Percentiles rank a stretch among this genome's conserved stretches.
These are phyloP conservation scores for Seriola aureovittata DNA, from an alignment of 2,113 vertebrate species.

Conservation along the genomic window DNA sequence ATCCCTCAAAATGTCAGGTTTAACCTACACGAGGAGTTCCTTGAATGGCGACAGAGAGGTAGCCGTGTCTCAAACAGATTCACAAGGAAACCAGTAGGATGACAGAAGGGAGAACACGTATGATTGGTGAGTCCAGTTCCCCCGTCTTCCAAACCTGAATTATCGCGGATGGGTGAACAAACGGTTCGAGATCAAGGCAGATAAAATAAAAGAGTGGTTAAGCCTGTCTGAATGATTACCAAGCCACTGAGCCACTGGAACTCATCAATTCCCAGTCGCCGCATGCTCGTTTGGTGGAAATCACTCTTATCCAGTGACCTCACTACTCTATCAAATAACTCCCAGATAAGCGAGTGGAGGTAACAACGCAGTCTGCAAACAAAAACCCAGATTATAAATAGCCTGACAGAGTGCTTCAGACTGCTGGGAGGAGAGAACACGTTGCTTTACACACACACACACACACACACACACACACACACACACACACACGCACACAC, in stretches of 20 bases:
- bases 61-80: no score
- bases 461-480: constrained; percentile 33
- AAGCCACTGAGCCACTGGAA: constrained; percentile 53
- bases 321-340: constrained; percentile 67
- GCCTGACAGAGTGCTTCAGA: constrained; percentile 48
- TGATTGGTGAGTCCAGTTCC: not conserved
- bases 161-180: constrained; percentile 10
- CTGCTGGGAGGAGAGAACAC: constrained; percentile 72
- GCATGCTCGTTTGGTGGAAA: constrained; percentile 33
- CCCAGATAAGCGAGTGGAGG: constrained; percentile 65
- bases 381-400: constrained; percentile 77
- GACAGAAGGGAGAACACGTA: constrained; percentile 3
- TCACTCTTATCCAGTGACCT: constrained; percentile 59
- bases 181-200: constrained; percentile 27
- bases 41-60: no score
- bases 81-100: not conserved
- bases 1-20: not conserved
- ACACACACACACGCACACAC: constrained; percentile 3
- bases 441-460: constrained; percentile 42
- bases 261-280: constrained; percentile 39
- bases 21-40: no score
- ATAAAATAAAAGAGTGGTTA: constrained; percentile 31
- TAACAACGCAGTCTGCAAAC: constrained; percentile 65
- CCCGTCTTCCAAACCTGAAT: not conserved
- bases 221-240: constrained; percentile 29